Evolutionary conservation across 2,888 invertebrate genomes (phyloP).

Genomic region (Acanthosoma haemorrhoidale): DNA sequence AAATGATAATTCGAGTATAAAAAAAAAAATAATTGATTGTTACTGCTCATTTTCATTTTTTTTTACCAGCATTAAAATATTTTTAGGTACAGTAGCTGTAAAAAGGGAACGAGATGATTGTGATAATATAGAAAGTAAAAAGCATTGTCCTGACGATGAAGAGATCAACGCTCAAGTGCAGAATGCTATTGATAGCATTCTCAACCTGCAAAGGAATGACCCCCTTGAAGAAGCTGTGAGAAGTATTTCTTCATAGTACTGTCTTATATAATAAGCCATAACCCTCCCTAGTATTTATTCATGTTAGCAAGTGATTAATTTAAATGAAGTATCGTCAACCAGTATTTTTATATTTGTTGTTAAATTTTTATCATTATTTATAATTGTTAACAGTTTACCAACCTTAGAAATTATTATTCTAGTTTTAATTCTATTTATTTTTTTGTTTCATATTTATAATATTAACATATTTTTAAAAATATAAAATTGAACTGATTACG

Average conservation of each 20-base stretch:
- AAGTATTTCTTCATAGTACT: conserved; percentile 34
- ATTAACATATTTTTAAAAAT: background rate
- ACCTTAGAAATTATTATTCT: conserved; percentile 19
- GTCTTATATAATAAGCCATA: conserved; percentile 7
- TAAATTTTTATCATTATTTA: conserved; percentile 30
- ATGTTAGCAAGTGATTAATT: conserved; percentile 27
- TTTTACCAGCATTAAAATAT: background rate
- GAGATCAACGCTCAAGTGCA: conserved; percentile 72
- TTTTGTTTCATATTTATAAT: background rate
- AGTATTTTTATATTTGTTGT: conserved; percentile 31
- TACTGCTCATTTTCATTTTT: background rate
- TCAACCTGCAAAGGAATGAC: conserved; percentile 57
- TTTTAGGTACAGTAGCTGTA: background rate
- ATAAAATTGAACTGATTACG: background rate
- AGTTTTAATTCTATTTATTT: conserved; percentile 22
- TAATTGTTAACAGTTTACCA: conserved; percentile 26
- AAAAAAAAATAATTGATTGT: background rate
- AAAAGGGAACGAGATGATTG: conserved; percentile 48
- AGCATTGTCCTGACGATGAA: conserved; percentile 51
- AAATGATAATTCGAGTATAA: no score
- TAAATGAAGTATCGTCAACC: conserved; percentile 19
- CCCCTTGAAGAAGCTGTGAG: conserved; percentile 39
- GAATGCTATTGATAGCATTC: conserved; percentile 72
- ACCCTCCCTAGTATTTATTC: conserved; percentile 23
- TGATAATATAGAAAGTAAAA: conserved; percentile 68